These are phyloP conservation scores for Merluccius polli DNA, from an alignment of 2,797 vertebrate genomes.

Conservation along the genomic window DNA sequence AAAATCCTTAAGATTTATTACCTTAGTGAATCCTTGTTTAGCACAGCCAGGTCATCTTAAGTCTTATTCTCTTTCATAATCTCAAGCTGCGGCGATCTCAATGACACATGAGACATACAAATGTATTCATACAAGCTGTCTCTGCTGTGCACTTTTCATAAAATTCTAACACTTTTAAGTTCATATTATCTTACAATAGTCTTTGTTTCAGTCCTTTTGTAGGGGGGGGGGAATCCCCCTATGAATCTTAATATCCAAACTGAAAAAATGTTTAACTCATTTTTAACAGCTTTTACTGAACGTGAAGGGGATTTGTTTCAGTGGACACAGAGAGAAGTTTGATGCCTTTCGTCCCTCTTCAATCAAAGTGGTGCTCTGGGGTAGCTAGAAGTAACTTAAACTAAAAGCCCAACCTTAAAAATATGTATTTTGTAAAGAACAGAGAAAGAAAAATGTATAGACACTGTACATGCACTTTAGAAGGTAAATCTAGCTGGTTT, in stretches of 20 bases:
- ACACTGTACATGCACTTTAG: slow-evolving; percentile 85
- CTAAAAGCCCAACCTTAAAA: slow-evolving; percentile 28
- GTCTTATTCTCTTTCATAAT: not conserved
- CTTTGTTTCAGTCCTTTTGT: not conserved
- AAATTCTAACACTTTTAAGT: slow-evolving; percentile 13
- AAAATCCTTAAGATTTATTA: not conserved
- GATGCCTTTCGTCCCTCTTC: slow-evolving; percentile 57
- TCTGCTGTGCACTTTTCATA: slow-evolving; percentile 31
- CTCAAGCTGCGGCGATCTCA: not conserved
- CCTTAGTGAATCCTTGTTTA: not conserved
- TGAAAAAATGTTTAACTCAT: no score
- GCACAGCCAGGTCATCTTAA: not conserved
- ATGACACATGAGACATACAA: not conserved
- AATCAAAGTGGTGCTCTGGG: slow-evolving; percentile 64
- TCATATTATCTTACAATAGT: slow-evolving; percentile 10
- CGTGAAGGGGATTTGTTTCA: not conserved
- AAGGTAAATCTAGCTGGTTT: slow-evolving; percentile 65
- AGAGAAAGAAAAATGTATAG: slow-evolving; percentile 58
- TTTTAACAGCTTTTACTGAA: not conserved
- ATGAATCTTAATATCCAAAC: not conserved
- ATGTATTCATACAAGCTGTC: slow-evolving; percentile 6
- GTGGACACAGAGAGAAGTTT: slow-evolving; percentile 24
- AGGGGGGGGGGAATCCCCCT: not conserved
- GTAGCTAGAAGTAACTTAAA: slow-evolving; percentile 28
- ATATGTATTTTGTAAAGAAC: slow-evolving; percentile 62